Evolutionary conservation across 2,797 vertebrate species (phyloP).

Genomic region (Tenualosa ilisha): DNA sequence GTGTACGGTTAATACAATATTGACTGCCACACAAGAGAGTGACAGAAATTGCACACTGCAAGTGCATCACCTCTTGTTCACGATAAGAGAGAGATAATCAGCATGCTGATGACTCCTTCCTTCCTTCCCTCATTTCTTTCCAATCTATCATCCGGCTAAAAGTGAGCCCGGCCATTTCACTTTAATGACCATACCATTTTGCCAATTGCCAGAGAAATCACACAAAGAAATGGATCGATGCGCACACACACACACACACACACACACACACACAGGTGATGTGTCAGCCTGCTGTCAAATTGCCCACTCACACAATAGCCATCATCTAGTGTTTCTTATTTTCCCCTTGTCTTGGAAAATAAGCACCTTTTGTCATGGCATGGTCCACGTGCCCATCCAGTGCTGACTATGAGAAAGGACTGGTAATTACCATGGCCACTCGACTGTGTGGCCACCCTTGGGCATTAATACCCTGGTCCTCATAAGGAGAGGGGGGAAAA

Average conservation of each 20-base stretch:
- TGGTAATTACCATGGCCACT: background rate
- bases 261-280: background rate
- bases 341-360: background rate
- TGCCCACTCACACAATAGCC: background rate
- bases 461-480: slow-evolving; percentile 2
- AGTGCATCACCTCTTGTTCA: background rate
- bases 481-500: background rate
- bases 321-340: background rate
- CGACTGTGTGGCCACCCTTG: background rate
- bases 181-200: background rate
- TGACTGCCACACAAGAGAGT: background rate
- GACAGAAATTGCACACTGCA: background rate
- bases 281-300: background rate
- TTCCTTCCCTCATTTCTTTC: background rate
- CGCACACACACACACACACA: background rate
- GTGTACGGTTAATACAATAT: background rate
- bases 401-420: background rate
- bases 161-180: background rate
- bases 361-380: background rate
- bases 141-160: background rate
- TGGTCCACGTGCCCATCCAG: background rate
- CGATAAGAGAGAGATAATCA: background rate
- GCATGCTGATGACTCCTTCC: background rate
- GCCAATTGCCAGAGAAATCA: background rate
- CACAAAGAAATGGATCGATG: background rate